These are phyloP conservation scores for Coptodon bakossiorum DNA, from an alignment of 2,113 vertebrate species.

Conservation along the genomic window DNA sequence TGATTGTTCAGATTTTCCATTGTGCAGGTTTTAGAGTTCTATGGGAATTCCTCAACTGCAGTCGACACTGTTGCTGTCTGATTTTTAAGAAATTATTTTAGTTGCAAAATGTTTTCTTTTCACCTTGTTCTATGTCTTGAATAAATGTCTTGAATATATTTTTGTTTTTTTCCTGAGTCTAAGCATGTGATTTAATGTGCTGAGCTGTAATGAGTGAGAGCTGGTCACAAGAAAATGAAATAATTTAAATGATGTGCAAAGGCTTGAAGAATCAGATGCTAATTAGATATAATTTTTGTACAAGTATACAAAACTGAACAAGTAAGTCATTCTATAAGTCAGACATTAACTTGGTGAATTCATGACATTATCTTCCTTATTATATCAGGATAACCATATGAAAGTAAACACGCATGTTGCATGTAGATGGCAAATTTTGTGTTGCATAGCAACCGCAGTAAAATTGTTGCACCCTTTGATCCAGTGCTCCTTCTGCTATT, in stretches of 20 bases:
- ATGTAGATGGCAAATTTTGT: neutral
- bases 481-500: neutral
- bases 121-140: neutral
- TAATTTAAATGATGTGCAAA: neutral
- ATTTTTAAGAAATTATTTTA: neutral
- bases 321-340: neutral
- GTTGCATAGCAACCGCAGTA: slow-evolving; percentile 15
- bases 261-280: neutral
- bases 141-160: neutral
- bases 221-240: neutral
- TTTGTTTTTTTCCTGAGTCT: neutral
- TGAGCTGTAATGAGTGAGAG: neutral
- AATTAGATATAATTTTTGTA: neutral
- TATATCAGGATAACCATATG: neutral
- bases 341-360: neutral
- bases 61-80: neutral
- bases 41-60: neutral
- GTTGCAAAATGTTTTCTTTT: neutral
- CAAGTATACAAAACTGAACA: neutral
- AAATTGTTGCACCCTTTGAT: slow-evolving; percentile 17
- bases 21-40: neutral
- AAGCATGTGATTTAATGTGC: neutral
- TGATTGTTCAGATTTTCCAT: neutral
- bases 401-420: neutral
- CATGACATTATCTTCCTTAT: neutral